phyloP scores from a whole-genome alignment of 2,797 vertebrate genomes.

The Danionella dracula region DNA sequence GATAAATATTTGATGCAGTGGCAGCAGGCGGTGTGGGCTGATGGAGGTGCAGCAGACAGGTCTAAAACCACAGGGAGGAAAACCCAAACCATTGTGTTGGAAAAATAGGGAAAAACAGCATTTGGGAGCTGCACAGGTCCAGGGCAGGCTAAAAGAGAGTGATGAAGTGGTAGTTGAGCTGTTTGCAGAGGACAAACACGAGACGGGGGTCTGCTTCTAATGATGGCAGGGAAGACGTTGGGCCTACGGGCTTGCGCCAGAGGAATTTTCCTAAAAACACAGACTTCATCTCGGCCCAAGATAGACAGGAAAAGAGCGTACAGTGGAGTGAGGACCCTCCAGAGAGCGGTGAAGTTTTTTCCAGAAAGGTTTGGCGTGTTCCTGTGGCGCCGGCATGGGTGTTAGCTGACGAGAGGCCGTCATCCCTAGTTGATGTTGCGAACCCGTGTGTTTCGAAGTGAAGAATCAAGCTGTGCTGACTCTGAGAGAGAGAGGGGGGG shows the following conservation, averaged over 20 bases:
- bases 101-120: conserved; percentile 32
- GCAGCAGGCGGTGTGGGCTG: conserved; percentile 11
- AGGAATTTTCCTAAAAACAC: conserved; percentile 72
- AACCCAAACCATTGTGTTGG: conserved; percentile 26
- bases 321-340: conserved; percentile 59
- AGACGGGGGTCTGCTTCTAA: conserved; percentile 61
- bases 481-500: background rate
- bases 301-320: conserved; percentile 63
- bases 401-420: conserved; percentile 49
- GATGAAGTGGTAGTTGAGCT: conserved; percentile 65
- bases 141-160: conserved; percentile 58
- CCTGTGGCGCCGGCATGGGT: conserved; percentile 60
- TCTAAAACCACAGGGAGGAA: conserved; percentile 22
- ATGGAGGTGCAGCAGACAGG: conserved; percentile 36
- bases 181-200: conserved; percentile 68
- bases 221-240: conserved; percentile 59
- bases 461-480: conserved; percentile 24
- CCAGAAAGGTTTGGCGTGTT: conserved; percentile 57
- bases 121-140: conserved; percentile 33
- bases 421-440: conserved; percentile 48
- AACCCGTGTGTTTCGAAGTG: conserved; percentile 29
- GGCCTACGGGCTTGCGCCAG: conserved; percentile 52
- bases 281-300: conserved; percentile 59
- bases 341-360: conserved; percentile 71
- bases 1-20: conserved; percentile 41